A percentile compares a stretch with the other conserved stretches of the same genome.
Evolutionary conservation across 2,113 vertebrate species (phyloP).

Genomic region (Anhinga anhinga): DNA sequence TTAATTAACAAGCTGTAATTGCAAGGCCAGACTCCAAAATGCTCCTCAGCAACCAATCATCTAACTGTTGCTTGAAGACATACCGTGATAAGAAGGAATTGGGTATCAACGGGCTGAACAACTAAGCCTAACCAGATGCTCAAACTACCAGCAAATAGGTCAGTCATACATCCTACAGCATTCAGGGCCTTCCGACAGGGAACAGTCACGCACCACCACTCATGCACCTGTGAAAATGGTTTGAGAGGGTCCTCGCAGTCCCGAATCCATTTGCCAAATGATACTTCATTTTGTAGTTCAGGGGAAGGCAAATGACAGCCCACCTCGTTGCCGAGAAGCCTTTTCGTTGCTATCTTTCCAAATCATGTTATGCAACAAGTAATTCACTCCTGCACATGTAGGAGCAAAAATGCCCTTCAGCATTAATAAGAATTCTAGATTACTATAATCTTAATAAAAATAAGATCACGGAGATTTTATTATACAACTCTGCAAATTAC

Average conservation of each 20-base stretch:
- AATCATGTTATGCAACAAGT: neutral
- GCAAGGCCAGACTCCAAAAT: neutral
- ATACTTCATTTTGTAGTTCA: neutral
- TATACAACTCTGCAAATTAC: neutral
- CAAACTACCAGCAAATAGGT: neutral
- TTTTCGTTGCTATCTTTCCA: neutral
- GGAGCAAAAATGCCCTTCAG: neutral
- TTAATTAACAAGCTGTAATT: neutral
- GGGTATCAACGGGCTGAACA: neutral
- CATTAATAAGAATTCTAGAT: neutral
- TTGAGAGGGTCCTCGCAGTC: neutral
- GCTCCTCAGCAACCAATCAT: neutral
- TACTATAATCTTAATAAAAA: neutral
- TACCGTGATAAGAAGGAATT: neutral
- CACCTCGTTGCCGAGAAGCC: neutral
- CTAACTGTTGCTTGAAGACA: neutral
- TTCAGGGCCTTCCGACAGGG: neutral
- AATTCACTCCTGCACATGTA: neutral
- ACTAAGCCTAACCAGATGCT: neutral
- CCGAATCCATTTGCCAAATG: neutral
- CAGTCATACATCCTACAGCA: neutral
- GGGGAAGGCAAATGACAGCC: neutral
- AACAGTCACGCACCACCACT: neutral
- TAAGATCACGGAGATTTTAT: neutral
- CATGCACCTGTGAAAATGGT: neutral